Evolutionary conservation across 2,113 vertebrate genomes (phyloP), one percentile per base, ranked within the genome.

Genomic region (Calonectris borealis): DNA sequence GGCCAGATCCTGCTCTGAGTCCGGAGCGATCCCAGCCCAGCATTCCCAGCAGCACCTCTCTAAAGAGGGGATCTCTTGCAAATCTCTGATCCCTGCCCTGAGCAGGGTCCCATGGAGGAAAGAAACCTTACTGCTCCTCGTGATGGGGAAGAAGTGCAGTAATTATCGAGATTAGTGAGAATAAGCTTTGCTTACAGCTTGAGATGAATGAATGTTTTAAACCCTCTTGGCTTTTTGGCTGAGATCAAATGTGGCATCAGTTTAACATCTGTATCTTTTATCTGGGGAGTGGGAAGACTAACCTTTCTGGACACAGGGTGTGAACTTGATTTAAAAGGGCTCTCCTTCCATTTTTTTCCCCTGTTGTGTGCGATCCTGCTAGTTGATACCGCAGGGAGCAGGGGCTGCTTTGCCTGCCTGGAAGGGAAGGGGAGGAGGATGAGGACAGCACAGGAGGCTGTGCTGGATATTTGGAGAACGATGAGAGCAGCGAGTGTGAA

Each of bases 251-350:
- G 62, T 85, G 78, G 62, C 70, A 83, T 93, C 61, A 82, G 72
- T 84, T 90, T 79, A 93, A 86, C 61, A 57, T 44, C 86, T 87
- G 34, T 70, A 51, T 40, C 57, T 54, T 77, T 76, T 88, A 76
- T 90, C 66, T 60, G n/a, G 42, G 32, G 22, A 66, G 68, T 10
- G 31, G 46, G 54, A 90, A 90, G 55, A 44, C 32, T 34, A 73
- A 83, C 83, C 58, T 88, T 65, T 57, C 71, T 27, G 31, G 82
- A 68, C 1, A 4, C 20, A 40, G 82, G 68, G 19, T 0, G 0
- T 73, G 62, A 95, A 86, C 79, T 90, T 90, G 85, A 90, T 90
- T 90, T 83, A 64, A 55, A 91, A 86, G 51, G 85, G n/a, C 51
- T 96, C 52, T 70, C n/a, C 62, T 88, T 85, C 61, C n/a, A 1